Conservation (phyloP, 2,797 vertebrate genomes). For the Champsocephalus gunnari region DNA sequence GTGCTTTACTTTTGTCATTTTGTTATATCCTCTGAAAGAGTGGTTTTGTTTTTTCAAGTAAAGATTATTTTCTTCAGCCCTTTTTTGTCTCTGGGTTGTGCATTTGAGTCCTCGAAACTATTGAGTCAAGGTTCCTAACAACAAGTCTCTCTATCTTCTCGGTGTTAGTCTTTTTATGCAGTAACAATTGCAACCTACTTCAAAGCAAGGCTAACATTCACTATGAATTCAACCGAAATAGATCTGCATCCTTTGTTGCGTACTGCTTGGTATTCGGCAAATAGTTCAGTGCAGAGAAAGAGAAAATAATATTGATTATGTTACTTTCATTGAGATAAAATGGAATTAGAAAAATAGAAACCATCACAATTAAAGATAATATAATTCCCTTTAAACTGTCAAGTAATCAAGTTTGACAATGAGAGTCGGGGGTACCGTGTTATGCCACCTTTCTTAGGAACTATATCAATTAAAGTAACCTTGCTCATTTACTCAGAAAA, state of each 20-base stretch:
- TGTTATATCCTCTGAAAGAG: too few species aligned
- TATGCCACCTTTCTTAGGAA: neutral
- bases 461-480: constrained; percentile 11
- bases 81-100: too few species aligned
- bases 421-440: neutral
- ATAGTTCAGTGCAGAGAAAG: neutral
- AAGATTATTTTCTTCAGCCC: too few species aligned
- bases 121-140: too few species aligned
- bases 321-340: neutral
- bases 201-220: constrained; percentile 5
- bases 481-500: constrained; percentile 34
- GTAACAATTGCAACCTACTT: neutral
- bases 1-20: too few species aligned
- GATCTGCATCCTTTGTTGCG: neutral
- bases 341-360: neutral
- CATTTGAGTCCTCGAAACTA: too few species aligned
- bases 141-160: neutral
- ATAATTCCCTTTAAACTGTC: neutral
- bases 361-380: neutral
- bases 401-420: neutral
- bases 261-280: neutral
- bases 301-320: neutral
- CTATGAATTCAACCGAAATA: neutral
- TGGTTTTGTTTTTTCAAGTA: too few species aligned
- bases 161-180: constrained; percentile 10